Evolutionary conservation across 37 sponge, comb jelly and placozoan species (phyloP), one percentile per base, ranked within the genome.

Genomic region (Geodia barretti): DNA sequence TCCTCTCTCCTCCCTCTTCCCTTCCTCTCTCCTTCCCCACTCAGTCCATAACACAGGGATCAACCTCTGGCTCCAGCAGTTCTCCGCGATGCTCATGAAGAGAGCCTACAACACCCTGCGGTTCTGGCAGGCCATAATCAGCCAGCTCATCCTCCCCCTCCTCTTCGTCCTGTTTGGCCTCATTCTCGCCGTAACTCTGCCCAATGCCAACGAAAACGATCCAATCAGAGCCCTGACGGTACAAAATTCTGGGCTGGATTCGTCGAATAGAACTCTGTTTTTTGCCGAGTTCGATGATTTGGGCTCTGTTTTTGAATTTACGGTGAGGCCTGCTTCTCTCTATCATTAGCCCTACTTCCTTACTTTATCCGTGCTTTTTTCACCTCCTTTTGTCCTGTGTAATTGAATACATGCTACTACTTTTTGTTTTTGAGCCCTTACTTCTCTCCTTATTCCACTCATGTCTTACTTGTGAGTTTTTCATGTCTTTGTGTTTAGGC

Each of bases 71-170:
- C 14, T 47, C 54, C 54, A 47, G 54, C 54, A 47, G 54, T 47
- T 47, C 54, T 47, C 7, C 14, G 54, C 54, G 11, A 86, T 91
- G 87, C 72, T 97, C 17, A 62, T 85, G 33, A 98, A 98, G 71
- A 87, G 92, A 32, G 72, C 91, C 66, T 76, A 89, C 75, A 88
- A 98, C 89, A 77, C 89, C 25, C 67, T 76, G 23, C 87, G 99
- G 19, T 87, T 95, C 92, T 91, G 78, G 69, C 72, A 60, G 21
- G 90, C 90, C 20, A 25, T 93, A 9, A 66, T 98, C 35, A 58
- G 84, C 39, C 99, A 98, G 72, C 76, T 98, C 41, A 33, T 95
- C 21, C 82, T 95, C 29, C 99, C 99, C 14, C n/a, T 82, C 2
- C 4, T 89, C 7, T 93, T 95, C 70, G 87, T 93, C 42, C 38